Conservation (phyloP, 2,888 invertebrate genomes). For the Monoplex corrugatus region DNA sequence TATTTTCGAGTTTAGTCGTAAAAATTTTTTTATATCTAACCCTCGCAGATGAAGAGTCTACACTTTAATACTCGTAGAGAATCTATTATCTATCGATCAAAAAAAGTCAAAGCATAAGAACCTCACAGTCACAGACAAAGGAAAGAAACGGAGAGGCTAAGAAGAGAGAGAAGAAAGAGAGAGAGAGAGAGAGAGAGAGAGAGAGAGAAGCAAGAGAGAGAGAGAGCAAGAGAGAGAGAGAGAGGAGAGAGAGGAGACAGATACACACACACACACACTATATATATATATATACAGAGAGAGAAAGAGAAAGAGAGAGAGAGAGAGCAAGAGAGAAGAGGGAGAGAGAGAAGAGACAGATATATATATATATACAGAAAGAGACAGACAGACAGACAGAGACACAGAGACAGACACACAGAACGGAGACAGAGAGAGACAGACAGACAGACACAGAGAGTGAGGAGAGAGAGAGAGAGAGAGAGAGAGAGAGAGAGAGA, state of each 20-base stretch:
- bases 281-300: no score
- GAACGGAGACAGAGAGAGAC: background rate
- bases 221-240: background rate
- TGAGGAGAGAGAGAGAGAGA: background rate
- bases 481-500: background rate
- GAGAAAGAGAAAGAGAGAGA: no score
- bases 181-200: conserved; percentile 21
- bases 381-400: background rate
- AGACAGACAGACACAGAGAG: background rate
- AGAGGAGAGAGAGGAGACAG: background rate
- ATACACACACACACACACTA: no score
- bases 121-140: no score
- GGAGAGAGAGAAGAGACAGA: background rate
- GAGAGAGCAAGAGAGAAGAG: background rate
- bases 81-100: no score
- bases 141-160: background rate
- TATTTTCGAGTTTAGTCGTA: no score
- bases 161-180: background rate
- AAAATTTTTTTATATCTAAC: no score
- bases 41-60: no score
- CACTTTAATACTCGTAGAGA: no score
- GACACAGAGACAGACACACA: background rate
- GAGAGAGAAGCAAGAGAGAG: background rate
- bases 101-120: no score
- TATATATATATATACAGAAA: no score